Percentiles rank a stretch among this genome's conserved stretches.
phyloP scores from a whole-genome alignment of 2,888 invertebrate species.

The Lasioglossum lativentre region DNA sequence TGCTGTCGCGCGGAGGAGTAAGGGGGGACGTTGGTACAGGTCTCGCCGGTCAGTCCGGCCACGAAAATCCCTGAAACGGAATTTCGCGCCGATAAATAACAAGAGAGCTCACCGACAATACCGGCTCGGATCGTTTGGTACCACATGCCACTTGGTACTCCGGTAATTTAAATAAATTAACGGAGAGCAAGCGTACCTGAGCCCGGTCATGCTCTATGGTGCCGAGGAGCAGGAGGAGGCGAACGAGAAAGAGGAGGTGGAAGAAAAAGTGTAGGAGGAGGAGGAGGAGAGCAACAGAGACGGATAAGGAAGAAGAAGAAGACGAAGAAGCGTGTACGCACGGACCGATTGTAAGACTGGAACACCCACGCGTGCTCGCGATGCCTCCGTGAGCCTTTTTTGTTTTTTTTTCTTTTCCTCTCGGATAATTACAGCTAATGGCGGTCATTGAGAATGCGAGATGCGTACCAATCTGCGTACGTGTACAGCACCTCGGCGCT shows the following conservation, averaged over 20 bases:
- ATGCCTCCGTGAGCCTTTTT: constrained; percentile 43
- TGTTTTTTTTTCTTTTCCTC: constrained; percentile 29
- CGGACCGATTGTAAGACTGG: constrained; percentile 65
- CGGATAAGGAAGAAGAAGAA: constrained; percentile 16
- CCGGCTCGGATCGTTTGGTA: constrained; percentile 73
- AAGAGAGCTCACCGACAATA: constrained; percentile 77
- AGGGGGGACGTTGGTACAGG: constrained; percentile 19
- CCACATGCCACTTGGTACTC: constrained; percentile 74
- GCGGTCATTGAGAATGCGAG: constrained; percentile 75
- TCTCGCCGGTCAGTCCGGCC: constrained; percentile 22
- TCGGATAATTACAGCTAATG: constrained; percentile 82
- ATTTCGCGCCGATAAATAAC: constrained; percentile 77
- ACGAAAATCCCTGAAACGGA: constrained; percentile 70
- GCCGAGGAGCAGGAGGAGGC: constrained; percentile 7
- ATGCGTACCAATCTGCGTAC: constrained; percentile 55
- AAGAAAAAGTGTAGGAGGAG: background rate
- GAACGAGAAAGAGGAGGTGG: background rate
- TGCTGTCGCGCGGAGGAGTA: background rate
- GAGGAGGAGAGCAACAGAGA: constrained; percentile 7
- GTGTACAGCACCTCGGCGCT: constrained; percentile 12
- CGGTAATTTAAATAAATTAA: constrained; percentile 82
- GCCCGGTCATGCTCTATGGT: constrained; percentile 45
- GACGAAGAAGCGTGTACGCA: constrained; percentile 46
- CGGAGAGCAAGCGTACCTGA: constrained; percentile 69
- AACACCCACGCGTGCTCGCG: constrained; percentile 81